Base-by-base conservation (phyloP, 2,113 vertebrate species). In the Oreochromis aureus region DNA sequence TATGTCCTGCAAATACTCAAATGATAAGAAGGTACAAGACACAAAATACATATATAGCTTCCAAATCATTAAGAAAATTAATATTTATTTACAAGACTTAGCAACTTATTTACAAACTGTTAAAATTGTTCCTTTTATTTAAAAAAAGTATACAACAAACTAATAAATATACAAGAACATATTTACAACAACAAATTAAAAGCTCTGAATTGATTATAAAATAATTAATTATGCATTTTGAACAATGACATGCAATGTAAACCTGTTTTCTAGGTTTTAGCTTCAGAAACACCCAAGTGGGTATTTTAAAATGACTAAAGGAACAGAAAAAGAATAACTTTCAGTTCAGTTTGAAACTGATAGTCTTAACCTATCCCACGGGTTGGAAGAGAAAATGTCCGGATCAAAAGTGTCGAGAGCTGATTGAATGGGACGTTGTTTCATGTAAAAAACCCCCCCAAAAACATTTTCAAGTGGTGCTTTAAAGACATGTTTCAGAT, bases 21-120 rank as follows among this genome's bases (percentile, higher is more conserved):
- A 76, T 48, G 69, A 55, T 55, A 80, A 80, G 11, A 55, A 15
- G 12, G 30, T 16, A 39, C 11, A 80, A 78, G 19, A 22, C 32
- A 46, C 24, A 76, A 76, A 76, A 48, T 73, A 71, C 22, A 71
- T 16, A 10, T 30, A 24, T 48, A 76, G 58, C 54, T 85, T 80
- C 36, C 15, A 63, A 87, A 59, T n/a, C 27, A 80, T 86, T 90
- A 81, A 81, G 81, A 95, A 92, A 90, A 93, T 41, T 6, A 6
- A 86, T 73, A 89, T 95, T 95, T 95, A 95, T 94, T 95, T 90
- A 94, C 93, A 89, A 86, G 39, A 90, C 61, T 88, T 84, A 24
- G 48, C 16, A 91, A 88, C 80, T 83, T 92, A 91, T 93, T 93
- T 92, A 92, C 88, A 94, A 87, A n/a, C 84, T 41, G 84, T 36